phyloP scores from a whole-genome alignment of 2,113 vertebrate genomes.

The Eubucco bourcierii region DNA sequence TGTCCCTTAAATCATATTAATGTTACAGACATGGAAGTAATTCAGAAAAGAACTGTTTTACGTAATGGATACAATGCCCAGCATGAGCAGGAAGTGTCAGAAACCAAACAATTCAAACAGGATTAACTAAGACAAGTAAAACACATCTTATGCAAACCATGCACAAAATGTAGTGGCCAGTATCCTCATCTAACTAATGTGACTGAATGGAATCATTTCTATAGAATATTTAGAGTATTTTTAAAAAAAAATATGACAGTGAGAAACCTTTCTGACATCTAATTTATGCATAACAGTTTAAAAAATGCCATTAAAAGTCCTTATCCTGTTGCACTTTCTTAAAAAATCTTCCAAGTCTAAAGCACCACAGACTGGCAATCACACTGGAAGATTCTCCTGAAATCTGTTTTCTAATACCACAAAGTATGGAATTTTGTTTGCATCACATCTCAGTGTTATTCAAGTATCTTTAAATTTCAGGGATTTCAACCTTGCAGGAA shows the following conservation, averaged over 20 bases:
- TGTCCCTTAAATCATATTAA: background rate
- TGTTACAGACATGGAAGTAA: background rate
- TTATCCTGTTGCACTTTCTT: background rate
- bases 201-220: background rate
- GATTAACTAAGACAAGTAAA: background rate
- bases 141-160: background rate
- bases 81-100: background rate
- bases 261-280: background rate
- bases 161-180: too few relatives aligned
- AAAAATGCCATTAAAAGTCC: background rate
- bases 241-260: background rate
- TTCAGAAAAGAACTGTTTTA: background rate
- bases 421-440: background rate
- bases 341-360: background rate
- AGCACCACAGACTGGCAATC: background rate
- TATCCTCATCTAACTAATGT: background rate
- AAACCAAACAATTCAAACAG: background rate
- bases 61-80: background rate
- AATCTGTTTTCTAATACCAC: background rate
- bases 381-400: background rate
- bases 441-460: background rate
- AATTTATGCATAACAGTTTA: background rate
- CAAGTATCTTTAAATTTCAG: background rate
- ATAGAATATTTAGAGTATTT: fast-evolving
- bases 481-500: background rate